Conservation (phyloP, 2,797 vertebrate genomes). For the Lepilemur septentrionalis region DNA sequence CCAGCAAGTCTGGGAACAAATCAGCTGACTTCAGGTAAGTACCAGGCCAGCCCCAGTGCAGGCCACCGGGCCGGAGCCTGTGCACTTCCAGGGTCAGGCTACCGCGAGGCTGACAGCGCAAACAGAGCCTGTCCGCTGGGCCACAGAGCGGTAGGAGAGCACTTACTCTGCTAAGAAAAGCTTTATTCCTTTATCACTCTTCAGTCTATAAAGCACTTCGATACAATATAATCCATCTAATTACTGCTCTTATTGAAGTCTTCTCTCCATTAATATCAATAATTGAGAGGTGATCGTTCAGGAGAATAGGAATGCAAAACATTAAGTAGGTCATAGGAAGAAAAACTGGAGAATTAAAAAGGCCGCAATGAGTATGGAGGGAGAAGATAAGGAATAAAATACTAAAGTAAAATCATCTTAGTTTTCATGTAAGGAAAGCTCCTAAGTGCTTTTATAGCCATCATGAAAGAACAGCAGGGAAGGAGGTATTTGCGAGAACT, state of each 20-base stretch:
- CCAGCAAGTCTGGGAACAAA: neutral
- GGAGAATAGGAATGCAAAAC: neutral
- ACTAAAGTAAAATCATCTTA: neutral
- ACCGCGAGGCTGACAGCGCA: neutral
- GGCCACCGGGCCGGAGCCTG: neutral
- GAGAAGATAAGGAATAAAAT: neutral
- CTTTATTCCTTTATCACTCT: neutral
- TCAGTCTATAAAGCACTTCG: neutral
- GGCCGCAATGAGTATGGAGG: neutral
- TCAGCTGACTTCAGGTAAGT: neutral
- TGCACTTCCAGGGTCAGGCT: neutral
- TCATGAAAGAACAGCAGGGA: fast-evolving
- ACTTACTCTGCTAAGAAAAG: neutral
- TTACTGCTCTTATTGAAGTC: neutral
- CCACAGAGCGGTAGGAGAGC: neutral
- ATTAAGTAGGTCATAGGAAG: neutral
- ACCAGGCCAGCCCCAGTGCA: fast-evolving
- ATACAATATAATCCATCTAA: neutral
- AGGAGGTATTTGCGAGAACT: too few relatives aligned
- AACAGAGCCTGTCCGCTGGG: neutral
- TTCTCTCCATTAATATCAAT: conserved; percentile 20
- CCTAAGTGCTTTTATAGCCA: neutral
- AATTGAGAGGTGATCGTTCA: conserved; percentile 6
- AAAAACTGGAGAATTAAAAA: neutral
- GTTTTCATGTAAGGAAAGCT: neutral